phyloP scores from a whole-genome alignment of 2,113 vertebrate genomes.

The Actenoides hombroni region DNA sequence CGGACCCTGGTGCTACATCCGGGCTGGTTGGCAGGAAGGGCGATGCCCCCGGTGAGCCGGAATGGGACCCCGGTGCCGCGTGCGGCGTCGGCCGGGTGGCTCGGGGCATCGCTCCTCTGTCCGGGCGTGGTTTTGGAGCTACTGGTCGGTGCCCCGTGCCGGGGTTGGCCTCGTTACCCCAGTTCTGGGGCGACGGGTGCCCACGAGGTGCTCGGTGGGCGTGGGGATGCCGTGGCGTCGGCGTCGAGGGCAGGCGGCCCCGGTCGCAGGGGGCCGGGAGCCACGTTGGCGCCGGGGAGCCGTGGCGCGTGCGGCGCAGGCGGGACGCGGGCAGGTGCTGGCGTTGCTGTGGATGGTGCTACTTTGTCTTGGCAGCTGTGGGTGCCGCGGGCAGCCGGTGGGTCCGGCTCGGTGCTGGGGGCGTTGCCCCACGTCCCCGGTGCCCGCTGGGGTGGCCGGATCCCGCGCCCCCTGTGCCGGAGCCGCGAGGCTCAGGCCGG shows the following conservation, averaged over 20 bases:
- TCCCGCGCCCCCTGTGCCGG: neutral
- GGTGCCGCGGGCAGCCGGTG: neutral
- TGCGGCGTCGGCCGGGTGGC: accelerated
- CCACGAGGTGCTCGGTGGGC: accelerated
- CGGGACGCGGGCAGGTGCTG: neutral
- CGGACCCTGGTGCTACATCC: slow-evolving; percentile 29
- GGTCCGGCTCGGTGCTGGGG: neutral
- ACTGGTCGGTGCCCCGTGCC: neutral
- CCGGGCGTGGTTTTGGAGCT: neutral
- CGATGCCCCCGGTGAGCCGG: neutral
- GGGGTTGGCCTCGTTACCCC: neutral
- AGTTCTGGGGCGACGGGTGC: neutral
- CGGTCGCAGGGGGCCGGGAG: neutral
- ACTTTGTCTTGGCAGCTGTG: neutral
- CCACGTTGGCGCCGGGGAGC: neutral
- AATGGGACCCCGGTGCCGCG: neutral
- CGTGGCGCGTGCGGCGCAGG: neutral
- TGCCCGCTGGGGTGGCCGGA: neutral
- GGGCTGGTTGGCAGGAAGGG: neutral
- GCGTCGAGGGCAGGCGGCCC: neutral
- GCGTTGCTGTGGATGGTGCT: slow-evolving; percentile 24
- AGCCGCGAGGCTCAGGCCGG: neutral
- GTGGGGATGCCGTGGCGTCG: neutral
- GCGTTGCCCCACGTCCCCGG: neutral
- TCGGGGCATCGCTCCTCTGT: neutral